Percentiles rank a stretch among this genome's conserved stretches.
These are phyloP conservation scores for Lerema accius DNA, from an alignment of 1,140 invertebrate species.

Conservation along the genomic window DNA sequence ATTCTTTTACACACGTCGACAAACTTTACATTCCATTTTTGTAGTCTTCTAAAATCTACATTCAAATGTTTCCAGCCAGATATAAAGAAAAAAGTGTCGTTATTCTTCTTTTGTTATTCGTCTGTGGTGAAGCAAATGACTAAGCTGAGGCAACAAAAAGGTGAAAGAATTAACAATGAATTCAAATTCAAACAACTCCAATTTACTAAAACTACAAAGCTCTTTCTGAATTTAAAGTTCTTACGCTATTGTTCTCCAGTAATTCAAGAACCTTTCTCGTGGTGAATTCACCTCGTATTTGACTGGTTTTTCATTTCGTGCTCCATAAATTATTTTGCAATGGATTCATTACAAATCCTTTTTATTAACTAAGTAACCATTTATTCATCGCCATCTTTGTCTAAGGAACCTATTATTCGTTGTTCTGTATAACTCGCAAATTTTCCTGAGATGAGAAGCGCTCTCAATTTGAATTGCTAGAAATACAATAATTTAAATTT, in stretches of 20 bases:
- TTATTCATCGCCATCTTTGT: no score
- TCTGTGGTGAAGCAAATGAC: neutral
- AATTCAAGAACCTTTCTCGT: neutral
- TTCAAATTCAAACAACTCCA: conserved; percentile 32
- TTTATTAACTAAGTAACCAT: no score
- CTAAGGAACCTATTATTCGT: no score
- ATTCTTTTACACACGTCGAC: no score
- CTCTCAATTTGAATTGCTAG: no score
- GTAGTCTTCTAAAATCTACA: no score
- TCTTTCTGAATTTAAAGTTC: conserved; percentile 24
- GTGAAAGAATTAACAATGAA: conserved; percentile 25
- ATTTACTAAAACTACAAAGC: conserved; percentile 30
- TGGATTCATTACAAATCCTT: neutral
- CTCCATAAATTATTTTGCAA: neutral
- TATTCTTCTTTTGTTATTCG: neutral
- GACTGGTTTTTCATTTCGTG: neutral
- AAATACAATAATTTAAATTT: no score
- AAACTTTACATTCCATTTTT: no score
- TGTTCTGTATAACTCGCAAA: no score
- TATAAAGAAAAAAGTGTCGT: neutral
- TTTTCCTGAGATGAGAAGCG: no score
- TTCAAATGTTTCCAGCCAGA: no score
- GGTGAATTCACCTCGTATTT: neutral
- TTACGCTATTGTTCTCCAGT: conserved; percentile 13
- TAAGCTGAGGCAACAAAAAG: conserved; percentile 19